Conservation (phyloP, 2,113 vertebrate species). For the Grallaria varia region DNA sequence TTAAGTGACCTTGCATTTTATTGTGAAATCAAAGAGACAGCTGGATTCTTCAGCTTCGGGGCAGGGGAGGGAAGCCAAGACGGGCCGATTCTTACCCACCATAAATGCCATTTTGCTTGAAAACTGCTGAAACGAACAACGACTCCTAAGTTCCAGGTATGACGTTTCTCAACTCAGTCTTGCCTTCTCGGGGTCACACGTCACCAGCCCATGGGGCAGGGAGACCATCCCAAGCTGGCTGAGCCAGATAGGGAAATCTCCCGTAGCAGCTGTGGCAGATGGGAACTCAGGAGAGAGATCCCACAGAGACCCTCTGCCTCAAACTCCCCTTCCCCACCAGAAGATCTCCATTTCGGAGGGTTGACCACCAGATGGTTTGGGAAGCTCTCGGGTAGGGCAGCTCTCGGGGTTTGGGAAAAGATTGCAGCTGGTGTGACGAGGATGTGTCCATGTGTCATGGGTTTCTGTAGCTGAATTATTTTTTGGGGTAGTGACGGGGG, state of each 20-base stretch:
- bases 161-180: neutral
- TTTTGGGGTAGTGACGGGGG: too few relatives aligned
- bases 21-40: neutral
- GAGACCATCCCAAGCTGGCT: neutral
- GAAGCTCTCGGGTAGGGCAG: neutral
- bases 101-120: neutral
- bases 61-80: neutral
- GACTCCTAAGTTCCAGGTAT: neutral
- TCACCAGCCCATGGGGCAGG: neutral
- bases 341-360: neutral
- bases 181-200: neutral
- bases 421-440: neutral
- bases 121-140: neutral
- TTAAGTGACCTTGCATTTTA: neutral
- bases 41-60: neutral
- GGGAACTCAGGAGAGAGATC: neutral
- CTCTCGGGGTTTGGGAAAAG: neutral
- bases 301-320: slow-evolving; percentile 1
- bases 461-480: too few relatives aligned
- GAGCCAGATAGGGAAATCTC: slow-evolving; percentile 14
- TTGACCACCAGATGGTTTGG: neutral
- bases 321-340: neutral
- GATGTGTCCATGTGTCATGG: fast-evolving
- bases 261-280: neutral
- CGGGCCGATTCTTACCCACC: fast-evolving